These are phyloP conservation scores for Rhogogaster chlorosoma DNA, from an alignment of 2,888 invertebrate species.

Conservation along the genomic window DNA sequence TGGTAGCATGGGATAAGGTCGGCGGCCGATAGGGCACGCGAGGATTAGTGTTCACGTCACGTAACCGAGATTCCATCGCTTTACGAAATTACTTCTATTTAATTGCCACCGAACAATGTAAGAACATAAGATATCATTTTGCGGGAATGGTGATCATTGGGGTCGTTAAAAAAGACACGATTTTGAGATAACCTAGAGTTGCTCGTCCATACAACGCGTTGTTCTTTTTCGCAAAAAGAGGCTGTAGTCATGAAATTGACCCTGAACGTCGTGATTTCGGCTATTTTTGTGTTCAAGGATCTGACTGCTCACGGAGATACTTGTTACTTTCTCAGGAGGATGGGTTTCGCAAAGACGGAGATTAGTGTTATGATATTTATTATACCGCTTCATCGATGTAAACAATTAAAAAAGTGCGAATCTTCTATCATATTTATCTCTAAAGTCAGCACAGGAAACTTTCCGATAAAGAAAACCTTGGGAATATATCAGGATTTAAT, in stretches of 20 bases:
- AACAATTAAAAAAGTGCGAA: not conserved
- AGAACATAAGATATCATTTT: not conserved
- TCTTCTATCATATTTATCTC: not conserved
- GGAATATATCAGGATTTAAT: not conserved
- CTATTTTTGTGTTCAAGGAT: not conserved
- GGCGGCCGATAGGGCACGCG: conserved; percentile 40
- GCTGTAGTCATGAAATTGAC: no score
- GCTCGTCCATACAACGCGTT: no score
- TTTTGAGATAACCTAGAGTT: no score
- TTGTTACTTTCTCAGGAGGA: not conserved
- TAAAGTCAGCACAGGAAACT: not conserved
- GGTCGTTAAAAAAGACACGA: no score
- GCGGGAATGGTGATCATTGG: not conserved
- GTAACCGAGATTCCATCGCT: conserved; percentile 30
- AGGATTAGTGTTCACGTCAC: conserved; percentile 19
- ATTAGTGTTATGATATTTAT: no score
- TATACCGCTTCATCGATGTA: no score
- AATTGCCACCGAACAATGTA: not conserved
- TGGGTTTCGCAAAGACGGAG: no score
- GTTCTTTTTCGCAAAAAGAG: no score
- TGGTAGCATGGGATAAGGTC: not conserved
- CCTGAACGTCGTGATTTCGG: no score
- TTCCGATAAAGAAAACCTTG: not conserved
- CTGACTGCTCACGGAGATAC: not conserved
- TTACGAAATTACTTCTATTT: not conserved